Base-by-base conservation (phyloP, 2,888 invertebrate species). In the Netelia inedita region DNA sequence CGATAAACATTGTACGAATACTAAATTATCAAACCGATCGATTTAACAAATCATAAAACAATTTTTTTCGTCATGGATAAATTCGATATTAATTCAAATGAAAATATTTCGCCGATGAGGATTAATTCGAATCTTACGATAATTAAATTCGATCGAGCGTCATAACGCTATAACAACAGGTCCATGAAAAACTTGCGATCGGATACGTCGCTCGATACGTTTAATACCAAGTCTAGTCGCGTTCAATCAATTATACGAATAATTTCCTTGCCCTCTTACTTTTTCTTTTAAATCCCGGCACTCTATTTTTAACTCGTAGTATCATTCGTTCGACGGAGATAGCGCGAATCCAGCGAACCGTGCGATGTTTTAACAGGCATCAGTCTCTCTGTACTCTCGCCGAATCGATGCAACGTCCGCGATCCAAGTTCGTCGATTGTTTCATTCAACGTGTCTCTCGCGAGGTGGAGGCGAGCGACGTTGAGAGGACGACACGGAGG, bases 361-460 rank as follows among this genome's bases (percentile, higher is more conserved):
- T 53, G 53, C 55, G 68, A 53, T 68, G 68, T 53, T 55, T 59
- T 76, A 75, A 75, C 75, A 65, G 68, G 68, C 57, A 19, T n/a
- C n/a, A 41, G 63, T 63, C 65, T 65, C 55, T 55, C 55, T 71
- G 79, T 19, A 59, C 41, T 80, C 83, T 82, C 71, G 78, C 80
- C 35, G 71, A 78, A 85, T 85, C 74, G 68, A 86, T 80, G 71
- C 78, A 86, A 83, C 82, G 85, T 85, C 85, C 88, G 86, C 81
- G 76, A 86, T 86, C 85, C 66, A 79, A 66, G 80, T 82, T 80
- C 76, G 82, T 85, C 87, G 87, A 86, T 86, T 88, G 86, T 88
- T 88, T 88, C 88, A 88, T 88, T 86, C 83, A 87, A 87, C 86
- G 83, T 86, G 85, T 83, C 82, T 83, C 85, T 78, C 84, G 82